A percentile compares a stretch with the other conserved stretches of the same genome.
Conservation (phyloP, 1,140 invertebrate genomes). For the Zaprionus gabonicus region DNA sequence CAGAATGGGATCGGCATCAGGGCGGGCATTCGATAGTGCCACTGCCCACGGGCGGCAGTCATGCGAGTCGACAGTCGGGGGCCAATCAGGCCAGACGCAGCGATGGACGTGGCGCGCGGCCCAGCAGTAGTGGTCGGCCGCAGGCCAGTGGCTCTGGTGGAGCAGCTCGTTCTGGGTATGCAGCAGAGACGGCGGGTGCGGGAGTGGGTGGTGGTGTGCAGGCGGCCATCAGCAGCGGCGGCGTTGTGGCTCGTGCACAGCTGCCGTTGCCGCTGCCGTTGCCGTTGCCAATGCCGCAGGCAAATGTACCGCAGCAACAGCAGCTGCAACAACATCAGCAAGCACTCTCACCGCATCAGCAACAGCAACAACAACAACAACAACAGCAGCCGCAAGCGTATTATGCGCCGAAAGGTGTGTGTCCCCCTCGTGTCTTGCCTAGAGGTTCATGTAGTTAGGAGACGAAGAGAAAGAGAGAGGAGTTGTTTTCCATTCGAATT, state of each 20-base stretch:
- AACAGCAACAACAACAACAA: constrained; percentile 60
- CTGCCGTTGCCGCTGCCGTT: constrained; percentile 73
- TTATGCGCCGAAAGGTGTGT: constrained; percentile 89
- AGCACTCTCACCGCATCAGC: constrained; percentile 62
- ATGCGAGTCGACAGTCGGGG: constrained; percentile 64
- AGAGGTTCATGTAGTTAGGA: constrained; percentile 46
- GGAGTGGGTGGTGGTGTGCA: constrained; percentile 74
- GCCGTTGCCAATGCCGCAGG: constrained; percentile 78
- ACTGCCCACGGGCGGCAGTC: constrained; percentile 67
- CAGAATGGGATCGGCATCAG: constrained; percentile 80
- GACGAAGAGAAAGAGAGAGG: background rate
- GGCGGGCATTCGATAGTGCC: constrained; percentile 75
- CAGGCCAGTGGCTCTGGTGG: constrained; percentile 47
- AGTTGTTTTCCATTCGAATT: constrained; percentile 2
- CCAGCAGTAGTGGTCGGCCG: constrained; percentile 85
- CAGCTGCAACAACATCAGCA: constrained; percentile 68
- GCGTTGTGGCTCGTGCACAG: constrained; percentile 76
- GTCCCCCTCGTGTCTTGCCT: constrained; percentile 4
- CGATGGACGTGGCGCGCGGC: constrained; percentile 65
- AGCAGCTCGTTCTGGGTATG: constrained; percentile 85
- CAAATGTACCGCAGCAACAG: constrained; percentile 65
- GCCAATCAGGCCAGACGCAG: constrained; percentile 73
- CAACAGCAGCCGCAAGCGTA: constrained; percentile 84
- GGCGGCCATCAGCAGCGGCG: constrained; percentile 76
- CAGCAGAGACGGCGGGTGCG: constrained; percentile 78